Conservation (phyloP, 1,140 invertebrate genomes). For the Zaprionus kolodkinae region DNA sequence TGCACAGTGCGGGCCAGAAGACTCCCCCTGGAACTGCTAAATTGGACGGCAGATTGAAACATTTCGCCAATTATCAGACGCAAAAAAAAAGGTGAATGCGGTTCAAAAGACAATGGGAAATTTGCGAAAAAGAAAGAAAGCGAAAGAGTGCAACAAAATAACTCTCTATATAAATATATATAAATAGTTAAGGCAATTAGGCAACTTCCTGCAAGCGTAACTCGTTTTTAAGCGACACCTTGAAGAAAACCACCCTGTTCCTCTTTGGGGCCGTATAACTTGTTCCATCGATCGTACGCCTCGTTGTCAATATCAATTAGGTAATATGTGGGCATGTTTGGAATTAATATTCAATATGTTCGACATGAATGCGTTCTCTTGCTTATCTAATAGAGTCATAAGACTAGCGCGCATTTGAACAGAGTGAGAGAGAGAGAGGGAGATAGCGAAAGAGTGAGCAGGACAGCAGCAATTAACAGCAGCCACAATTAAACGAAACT, state of each 20-base stretch:
- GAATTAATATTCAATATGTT: slow-evolving; percentile 66
- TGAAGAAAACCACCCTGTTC: slow-evolving; percentile 9
- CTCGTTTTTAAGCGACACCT: slow-evolving; percentile 22
- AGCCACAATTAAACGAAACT: slow-evolving; percentile 77
- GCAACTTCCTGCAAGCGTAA: slow-evolving; percentile 40
- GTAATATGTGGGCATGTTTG: slow-evolving; percentile 59
- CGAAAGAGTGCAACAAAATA: neutral
- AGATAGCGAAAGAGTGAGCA: neutral
- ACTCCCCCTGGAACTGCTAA: neutral
- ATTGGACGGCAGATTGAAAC: slow-evolving; percentile 62
- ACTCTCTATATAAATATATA: slow-evolving; percentile 30
- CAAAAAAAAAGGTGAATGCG: slow-evolving; percentile 50
- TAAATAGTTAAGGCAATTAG: slow-evolving; percentile 47
- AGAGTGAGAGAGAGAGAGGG: slow-evolving; percentile 25
- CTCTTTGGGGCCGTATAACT: slow-evolving; percentile 38
- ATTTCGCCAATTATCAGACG: slow-evolving; percentile 67
- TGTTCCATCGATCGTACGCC: slow-evolving; percentile 58
- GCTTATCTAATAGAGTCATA: slow-evolving; percentile 79
- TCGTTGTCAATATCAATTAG: slow-evolving; percentile 68
- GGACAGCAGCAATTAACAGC: slow-evolving; percentile 66
- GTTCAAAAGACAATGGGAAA: slow-evolving; percentile 54
- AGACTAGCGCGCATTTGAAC: slow-evolving; percentile 46
- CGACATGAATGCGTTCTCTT: slow-evolving; percentile 29
- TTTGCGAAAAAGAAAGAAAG: slow-evolving; percentile 2
- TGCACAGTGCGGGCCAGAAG: slow-evolving; percentile 33